Conservation (phyloP, 2,797 vertebrate genomes). For the Mormyrops boulengeri region DNA sequence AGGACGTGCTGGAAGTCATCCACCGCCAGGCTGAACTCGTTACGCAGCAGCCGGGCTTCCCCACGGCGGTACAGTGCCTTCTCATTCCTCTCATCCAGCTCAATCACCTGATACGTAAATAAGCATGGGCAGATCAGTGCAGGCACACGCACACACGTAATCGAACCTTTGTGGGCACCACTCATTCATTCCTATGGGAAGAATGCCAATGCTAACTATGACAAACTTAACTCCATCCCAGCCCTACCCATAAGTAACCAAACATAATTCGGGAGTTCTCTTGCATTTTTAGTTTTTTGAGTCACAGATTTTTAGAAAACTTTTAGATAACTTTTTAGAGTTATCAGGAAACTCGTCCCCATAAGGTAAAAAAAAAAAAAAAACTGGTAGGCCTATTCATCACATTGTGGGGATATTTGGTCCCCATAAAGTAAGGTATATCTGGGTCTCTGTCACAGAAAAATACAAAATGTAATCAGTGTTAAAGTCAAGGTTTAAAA, state of each 20-base stretch:
- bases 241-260: too few species aligned
- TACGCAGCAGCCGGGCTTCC: slow-evolving; percentile 77
- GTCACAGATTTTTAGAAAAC: neutral
- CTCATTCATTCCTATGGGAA: neutral
- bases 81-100: slow-evolving; percentile 79
- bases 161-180: too few species aligned
- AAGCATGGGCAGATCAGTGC: neutral
- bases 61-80: slow-evolving; percentile 88
- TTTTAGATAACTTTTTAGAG: too few species aligned
- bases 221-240: neutral
- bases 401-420: neutral
- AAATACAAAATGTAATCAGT: too few species aligned
- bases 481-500: neutral
- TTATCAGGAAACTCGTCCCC: neutral
- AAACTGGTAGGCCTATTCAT: neutral
- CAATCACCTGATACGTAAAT: slow-evolving; percentile 66
- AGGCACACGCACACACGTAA: neutral
- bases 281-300: neutral
- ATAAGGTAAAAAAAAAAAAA: neutral
- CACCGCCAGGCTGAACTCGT: slow-evolving; percentile 81
- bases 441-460: neutral
- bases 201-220: neutral
- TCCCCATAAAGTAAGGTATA: neutral
- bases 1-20: slow-evolving; percentile 82
- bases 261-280: neutral